Percentiles rank a stretch among this genome's conserved stretches.
phyloP scores from a whole-genome alignment of 2,888 invertebrate species.

The Eucera pruinosa region DNA sequence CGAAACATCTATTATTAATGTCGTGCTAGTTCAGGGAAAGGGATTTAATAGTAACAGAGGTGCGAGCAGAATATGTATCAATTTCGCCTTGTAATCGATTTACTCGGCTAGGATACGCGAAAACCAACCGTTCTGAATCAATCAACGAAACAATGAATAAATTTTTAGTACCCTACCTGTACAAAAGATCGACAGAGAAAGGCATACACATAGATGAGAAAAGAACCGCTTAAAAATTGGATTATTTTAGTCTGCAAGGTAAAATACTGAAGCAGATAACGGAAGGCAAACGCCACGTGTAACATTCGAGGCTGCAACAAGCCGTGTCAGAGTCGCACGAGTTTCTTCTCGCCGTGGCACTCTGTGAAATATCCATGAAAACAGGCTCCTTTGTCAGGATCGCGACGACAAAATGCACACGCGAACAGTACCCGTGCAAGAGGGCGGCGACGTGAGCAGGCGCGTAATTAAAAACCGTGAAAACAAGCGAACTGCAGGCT shows the following conservation, averaged over 20 bases:
- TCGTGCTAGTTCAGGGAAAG: neutral
- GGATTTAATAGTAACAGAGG: no score
- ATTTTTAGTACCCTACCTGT: no score
- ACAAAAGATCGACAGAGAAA: no score
- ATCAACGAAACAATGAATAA: no score
- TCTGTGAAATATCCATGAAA: constrained; percentile 64
- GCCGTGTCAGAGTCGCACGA: constrained; percentile 31
- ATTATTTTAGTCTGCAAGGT: constrained; percentile 41
- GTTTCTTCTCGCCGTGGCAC: constrained; percentile 45
- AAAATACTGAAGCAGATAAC: constrained; percentile 25
- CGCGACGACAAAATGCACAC: constrained; percentile 67
- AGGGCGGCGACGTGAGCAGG: constrained; percentile 38
- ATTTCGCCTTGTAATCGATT: no score
- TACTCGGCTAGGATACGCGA: no score
- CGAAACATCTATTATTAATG: neutral
- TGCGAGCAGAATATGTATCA: no score
- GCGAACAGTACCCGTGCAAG: constrained; percentile 19
- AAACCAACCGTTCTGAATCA: no score
- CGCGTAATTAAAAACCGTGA: constrained; percentile 80
- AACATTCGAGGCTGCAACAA: constrained; percentile 31
- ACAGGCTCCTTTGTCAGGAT: constrained; percentile 72
- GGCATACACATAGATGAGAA: neutral
- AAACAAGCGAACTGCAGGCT: constrained; percentile 72
- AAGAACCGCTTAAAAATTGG: constrained; percentile 49
- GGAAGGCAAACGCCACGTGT: constrained; percentile 26